These are phyloP conservation scores for Nebria ingens DNA, from an alignment of 1,140 invertebrate genomes.

Conservation along the genomic window DNA sequence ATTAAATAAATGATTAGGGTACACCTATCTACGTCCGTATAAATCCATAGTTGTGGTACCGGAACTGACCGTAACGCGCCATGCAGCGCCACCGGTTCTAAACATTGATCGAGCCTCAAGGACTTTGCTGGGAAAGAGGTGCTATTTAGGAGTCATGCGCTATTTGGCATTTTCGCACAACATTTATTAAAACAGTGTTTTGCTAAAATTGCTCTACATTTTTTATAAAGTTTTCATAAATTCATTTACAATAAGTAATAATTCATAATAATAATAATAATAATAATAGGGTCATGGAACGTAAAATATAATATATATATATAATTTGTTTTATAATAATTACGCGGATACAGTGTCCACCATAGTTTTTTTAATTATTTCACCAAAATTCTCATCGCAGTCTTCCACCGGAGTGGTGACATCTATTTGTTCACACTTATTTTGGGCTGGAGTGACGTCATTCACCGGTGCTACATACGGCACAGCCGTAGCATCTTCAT, in stretches of 20 bases:
- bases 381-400: slow-evolving; percentile 72
- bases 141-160: not conserved
- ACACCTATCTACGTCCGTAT: too few species aligned
- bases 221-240: slow-evolving; percentile 29
- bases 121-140: too few species aligned
- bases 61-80: too few species aligned
- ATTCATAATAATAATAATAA: slow-evolving; percentile 25
- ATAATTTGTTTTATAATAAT: slow-evolving; percentile 11
- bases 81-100: too few species aligned
- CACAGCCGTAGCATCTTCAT: slow-evolving; percentile 23
- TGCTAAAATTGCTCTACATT: slow-evolving; percentile 27
- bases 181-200: slow-evolving; percentile 35
- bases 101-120: too few species aligned
- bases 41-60: too few species aligned
- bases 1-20: too few species aligned
- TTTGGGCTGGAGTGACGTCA: not conserved
- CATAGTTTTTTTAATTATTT: slow-evolving; percentile 88
- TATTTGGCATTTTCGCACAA: slow-evolving; percentile 22
- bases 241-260: too few species aligned
- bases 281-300: too few species aligned
- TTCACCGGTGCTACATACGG: slow-evolving; percentile 7
- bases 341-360: slow-evolving; percentile 80
- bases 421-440: slow-evolving; percentile 3
- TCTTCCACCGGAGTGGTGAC: slow-evolving; percentile 33
- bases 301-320: slow-evolving; percentile 24